phyloP scores from a whole-genome alignment of 2,888 invertebrate species.

The Scaeva pyrastri region DNA sequence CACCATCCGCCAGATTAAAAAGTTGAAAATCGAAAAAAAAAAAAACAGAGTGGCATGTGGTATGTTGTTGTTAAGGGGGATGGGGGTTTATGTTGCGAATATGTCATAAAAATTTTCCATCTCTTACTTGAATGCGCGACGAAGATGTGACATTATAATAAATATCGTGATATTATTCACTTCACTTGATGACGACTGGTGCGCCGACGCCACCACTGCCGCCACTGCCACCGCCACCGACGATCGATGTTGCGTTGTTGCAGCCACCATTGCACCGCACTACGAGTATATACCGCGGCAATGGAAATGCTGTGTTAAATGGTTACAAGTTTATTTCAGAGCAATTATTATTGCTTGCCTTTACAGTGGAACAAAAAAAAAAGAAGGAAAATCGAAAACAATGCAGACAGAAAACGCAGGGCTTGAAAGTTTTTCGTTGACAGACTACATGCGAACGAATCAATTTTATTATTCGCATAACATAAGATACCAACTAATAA shows the following conservation, averaged over 20 bases:
- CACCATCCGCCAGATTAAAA: not conserved
- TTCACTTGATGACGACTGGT: conserved; percentile 40
- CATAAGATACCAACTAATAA: conserved; percentile 50
- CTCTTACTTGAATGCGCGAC: conserved; percentile 46
- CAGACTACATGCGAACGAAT: conserved; percentile 75
- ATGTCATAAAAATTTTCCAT: conserved; percentile 74
- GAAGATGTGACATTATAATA: conserved; percentile 75
- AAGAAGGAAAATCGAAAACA: conserved; percentile 30
- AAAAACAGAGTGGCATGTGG: conserved; percentile 17
- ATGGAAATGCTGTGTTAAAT: conserved; percentile 74
- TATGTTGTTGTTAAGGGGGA: conserved; percentile 23
- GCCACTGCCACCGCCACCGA: not conserved
- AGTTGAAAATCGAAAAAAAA: not conserved
- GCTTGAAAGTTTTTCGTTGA: conserved; percentile 60
- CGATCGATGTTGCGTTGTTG: not conserved
- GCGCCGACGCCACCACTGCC: conserved; percentile 19
- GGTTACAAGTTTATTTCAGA: conserved; percentile 73
- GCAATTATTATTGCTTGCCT: conserved; percentile 61
- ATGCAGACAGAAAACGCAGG: conserved; percentile 48
- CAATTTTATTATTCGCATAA: conserved; percentile 65
- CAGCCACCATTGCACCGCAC: conserved; percentile 12
- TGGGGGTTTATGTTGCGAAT: conserved; percentile 58
- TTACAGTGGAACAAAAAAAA: not conserved
- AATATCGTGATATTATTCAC: conserved; percentile 75
- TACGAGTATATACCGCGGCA: conserved; percentile 21